These are phyloP conservation scores for Naja naja DNA, from an alignment of 2,113 vertebrate genomes.

Conservation along the genomic window DNA sequence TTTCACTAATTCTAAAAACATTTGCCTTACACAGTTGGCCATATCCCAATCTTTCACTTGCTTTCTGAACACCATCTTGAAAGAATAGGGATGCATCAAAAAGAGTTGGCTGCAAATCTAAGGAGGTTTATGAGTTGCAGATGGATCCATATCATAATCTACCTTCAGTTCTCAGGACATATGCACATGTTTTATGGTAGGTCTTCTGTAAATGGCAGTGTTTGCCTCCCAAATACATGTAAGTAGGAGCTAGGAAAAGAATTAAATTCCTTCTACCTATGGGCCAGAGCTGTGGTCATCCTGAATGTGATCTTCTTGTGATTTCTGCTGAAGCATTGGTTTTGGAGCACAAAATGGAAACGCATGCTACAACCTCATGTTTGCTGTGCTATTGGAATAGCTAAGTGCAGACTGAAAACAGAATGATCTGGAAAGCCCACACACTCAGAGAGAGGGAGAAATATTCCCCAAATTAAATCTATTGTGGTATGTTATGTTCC, in stretches of 20 bases:
- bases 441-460: slow-evolving; percentile 36
- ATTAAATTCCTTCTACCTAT: background rate
- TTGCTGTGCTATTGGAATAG: background rate
- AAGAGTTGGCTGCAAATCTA: background rate
- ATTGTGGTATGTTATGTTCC: slow-evolving; percentile 49
- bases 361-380: background rate
- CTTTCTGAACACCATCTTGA: background rate
- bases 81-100: background rate
- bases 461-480: slow-evolving; percentile 37
- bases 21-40: background rate
- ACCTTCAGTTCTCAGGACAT: background rate
- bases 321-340: background rate
- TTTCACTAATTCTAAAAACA: background rate
- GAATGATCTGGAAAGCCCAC: slow-evolving; percentile 25
- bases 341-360: slow-evolving; percentile 1
- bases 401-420: slow-evolving; percentile 19
- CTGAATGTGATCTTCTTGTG: background rate
- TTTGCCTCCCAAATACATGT: background rate
- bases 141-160: background rate
- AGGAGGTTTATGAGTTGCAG: background rate
- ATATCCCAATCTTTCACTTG: background rate
- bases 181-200: background rate
- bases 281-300: too few species aligned
- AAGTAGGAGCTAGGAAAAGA: background rate
- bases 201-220: background rate